phyloP scores from a whole-genome alignment of 2,797 vertebrate species.

The Momotus momota region DNA sequence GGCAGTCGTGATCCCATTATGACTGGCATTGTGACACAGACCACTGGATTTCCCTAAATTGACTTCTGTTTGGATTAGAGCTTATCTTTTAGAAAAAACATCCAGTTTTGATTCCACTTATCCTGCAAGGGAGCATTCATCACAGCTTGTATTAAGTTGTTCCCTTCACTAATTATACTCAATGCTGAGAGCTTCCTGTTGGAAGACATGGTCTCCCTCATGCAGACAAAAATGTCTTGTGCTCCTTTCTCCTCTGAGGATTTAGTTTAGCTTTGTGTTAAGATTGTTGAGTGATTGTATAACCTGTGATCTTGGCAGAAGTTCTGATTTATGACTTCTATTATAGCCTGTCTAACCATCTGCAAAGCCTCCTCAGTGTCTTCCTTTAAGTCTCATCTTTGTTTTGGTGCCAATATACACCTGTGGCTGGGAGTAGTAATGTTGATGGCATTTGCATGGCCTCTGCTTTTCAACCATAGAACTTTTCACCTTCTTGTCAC shows the following conservation, averaged over 20 bases:
- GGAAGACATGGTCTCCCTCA: background rate
- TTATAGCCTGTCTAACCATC: background rate
- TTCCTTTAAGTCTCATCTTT: background rate
- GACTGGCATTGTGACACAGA: background rate
- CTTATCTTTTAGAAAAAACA: conserved; percentile 48
- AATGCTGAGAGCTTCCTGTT: background rate
- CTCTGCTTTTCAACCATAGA: background rate
- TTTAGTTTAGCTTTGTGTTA: background rate
- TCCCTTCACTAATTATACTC: background rate
- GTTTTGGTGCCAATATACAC: background rate
- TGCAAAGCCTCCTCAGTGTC: background rate
- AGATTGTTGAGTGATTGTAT: background rate
- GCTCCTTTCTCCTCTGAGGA: background rate
- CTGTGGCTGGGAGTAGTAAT: background rate
- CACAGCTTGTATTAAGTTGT: background rate
- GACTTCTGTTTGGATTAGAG: conserved; percentile 40
- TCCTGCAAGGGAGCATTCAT: background rate
- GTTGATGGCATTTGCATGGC: background rate
- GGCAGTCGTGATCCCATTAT: background rate
- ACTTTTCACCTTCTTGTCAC: background rate
- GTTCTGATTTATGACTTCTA: background rate
- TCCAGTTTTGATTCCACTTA: conserved; percentile 31
- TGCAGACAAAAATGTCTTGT: background rate
- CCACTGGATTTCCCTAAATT: background rate
- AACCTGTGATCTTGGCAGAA: background rate